Conservation (phyloP, 2,888 invertebrate species). For the Microctonus hyperodae region DNA sequence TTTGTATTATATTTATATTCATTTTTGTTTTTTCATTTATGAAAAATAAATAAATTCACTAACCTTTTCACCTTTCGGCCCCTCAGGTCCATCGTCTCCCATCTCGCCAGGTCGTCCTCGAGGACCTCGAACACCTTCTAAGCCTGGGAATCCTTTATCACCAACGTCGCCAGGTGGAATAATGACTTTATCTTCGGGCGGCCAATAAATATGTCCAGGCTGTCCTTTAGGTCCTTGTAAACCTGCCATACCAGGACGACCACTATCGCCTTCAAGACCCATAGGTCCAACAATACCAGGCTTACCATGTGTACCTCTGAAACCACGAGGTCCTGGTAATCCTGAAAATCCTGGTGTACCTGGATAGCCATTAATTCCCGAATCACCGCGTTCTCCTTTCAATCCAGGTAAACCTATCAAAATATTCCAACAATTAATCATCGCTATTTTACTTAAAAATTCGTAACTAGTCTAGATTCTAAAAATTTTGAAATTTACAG, state of each 20-base stretch:
- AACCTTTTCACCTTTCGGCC: slow-evolving; percentile 68
- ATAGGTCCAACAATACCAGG: slow-evolving; percentile 65
- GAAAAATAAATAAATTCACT: slow-evolving; percentile 49
- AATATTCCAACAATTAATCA: slow-evolving; percentile 14
- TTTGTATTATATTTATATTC: no score
- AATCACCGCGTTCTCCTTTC: slow-evolving; percentile 67
- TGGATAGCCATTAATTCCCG: slow-evolving; percentile 65
- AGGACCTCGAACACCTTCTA: slow-evolving; percentile 65
- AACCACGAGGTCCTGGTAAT: slow-evolving; percentile 69
- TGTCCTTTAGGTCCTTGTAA: slow-evolving; percentile 64
- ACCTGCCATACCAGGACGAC: slow-evolving; percentile 71
- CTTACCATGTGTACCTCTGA: slow-evolving; percentile 73
- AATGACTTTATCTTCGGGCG: slow-evolving; percentile 44
- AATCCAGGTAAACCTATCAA: slow-evolving; percentile 59
- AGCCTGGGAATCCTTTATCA: slow-evolving; percentile 67
- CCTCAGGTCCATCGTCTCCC: slow-evolving; percentile 64
- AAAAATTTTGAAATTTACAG: no score
- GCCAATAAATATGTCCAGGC: slow-evolving; percentile 55
- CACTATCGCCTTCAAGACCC: slow-evolving; percentile 62
- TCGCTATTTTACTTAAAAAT: no score
- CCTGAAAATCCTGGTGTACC: slow-evolving; percentile 71
- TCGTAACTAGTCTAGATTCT: no score
- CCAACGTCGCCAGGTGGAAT: slow-evolving; percentile 64
- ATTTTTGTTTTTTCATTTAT: background rate
- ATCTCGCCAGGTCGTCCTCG: slow-evolving; percentile 60